phyloP scores from a whole-genome alignment of 2,888 invertebrate genomes.

The Microplitis manilae region DNA sequence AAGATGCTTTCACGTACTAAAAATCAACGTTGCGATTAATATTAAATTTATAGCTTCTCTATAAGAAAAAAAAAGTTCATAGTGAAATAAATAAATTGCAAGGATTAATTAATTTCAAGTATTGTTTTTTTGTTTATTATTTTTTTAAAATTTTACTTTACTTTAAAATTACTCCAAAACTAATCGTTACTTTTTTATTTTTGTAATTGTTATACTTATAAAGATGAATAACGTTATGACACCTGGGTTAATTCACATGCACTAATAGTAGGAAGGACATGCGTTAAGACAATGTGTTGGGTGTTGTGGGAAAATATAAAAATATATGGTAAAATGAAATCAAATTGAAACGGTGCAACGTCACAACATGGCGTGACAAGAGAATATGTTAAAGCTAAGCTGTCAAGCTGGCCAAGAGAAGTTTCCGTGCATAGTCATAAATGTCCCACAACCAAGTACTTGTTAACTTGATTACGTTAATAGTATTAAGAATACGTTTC shows the following conservation, averaged over 20 bases:
- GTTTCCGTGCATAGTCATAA: conserved; percentile 8
- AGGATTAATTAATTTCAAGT: neutral
- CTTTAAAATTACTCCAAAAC: too few species aligned
- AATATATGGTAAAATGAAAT: neutral
- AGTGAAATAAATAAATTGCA: neutral
- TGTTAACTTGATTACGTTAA: conserved; percentile 67
- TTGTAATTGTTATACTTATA: too few species aligned
- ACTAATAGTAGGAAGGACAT: neutral
- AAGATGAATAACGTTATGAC: neutral
- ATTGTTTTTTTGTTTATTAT: neutral
- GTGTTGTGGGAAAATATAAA: neutral
- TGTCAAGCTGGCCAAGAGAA: conserved; percentile 14
- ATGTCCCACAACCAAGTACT: conserved; percentile 49
- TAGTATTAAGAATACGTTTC: conserved; percentile 53
- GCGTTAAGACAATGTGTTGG: neutral
- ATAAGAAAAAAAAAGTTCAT: neutral
- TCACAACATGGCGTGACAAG: conserved; percentile 6
- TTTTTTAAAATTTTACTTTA: neutral
- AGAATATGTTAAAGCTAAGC: neutral
- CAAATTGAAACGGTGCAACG: neutral
- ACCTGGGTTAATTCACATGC: too few species aligned
- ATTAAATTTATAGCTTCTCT: neutral
- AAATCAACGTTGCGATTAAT: neutral
- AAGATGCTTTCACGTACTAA: neutral
- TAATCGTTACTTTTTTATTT: too few species aligned